Conservation (phyloP, 2,888 invertebrate genomes). For the Eueremaeus valkanovi region DNA sequence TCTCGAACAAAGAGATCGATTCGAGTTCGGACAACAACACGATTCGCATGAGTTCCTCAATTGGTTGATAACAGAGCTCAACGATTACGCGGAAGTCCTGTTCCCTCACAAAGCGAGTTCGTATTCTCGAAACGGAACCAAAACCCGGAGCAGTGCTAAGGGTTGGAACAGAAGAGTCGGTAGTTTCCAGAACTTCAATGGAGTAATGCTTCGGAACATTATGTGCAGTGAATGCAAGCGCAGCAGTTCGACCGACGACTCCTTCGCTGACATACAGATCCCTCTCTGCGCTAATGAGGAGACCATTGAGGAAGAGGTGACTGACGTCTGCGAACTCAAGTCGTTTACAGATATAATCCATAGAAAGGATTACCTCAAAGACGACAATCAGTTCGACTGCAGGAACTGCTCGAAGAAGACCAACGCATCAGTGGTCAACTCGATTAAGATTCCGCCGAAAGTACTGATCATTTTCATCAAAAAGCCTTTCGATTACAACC, state of each 20-base stretch:
- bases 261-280: slow-evolving; percentile 7
- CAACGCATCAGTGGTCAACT: neutral
- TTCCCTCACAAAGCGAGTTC: neutral
- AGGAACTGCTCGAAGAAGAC: neutral
- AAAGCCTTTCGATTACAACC: neutral
- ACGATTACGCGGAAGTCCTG: neutral
- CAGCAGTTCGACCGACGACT: neutral
- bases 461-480: neutral
- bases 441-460: neutral
- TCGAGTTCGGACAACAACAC: slow-evolving; percentile 3
- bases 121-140: too few species aligned
- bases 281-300: neutral
- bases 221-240: slow-evolving; percentile 1
- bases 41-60: slow-evolving; percentile 22
- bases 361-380: neutral
- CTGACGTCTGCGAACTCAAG: neutral
- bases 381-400: neutral
- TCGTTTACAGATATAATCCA: slow-evolving; percentile 4
- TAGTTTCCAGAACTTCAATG: neutral
- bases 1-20: neutral
- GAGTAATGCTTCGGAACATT: neutral
- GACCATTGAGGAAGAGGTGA: neutral
- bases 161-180: neutral
- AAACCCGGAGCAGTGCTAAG: neutral
- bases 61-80: slow-evolving; percentile 20